phyloP scores from a whole-genome alignment of 2,888 invertebrate genomes.

The Drosophila subquinaria region DNA sequence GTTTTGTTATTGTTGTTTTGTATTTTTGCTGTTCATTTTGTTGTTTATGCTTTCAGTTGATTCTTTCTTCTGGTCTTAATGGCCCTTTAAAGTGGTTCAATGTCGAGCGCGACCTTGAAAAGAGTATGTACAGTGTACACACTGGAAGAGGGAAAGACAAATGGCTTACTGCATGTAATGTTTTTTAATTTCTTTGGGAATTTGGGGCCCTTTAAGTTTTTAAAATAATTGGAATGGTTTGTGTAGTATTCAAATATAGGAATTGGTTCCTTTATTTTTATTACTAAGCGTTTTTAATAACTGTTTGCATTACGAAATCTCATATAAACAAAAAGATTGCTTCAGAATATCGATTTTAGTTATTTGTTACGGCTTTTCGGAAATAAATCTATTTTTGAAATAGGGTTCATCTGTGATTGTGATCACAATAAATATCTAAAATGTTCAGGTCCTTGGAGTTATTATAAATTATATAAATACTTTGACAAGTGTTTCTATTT shows the following conservation, averaged over 20 bases:
- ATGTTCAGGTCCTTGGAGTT: too few species aligned
- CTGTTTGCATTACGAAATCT: neutral
- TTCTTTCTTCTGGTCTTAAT: slow-evolving; percentile 60
- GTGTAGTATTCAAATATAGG: neutral
- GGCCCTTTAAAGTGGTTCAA: slow-evolving; percentile 34
- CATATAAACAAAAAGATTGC: neutral
- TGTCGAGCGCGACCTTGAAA: slow-evolving; percentile 60
- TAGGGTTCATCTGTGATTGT: neutral
- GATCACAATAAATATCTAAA: neutral
- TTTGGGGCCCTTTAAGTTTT: neutral
- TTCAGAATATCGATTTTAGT: neutral
- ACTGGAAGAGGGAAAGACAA: slow-evolving; percentile 61
- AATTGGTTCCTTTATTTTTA: neutral
- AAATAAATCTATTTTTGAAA: neutral
- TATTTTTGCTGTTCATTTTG: slow-evolving; percentile 18
- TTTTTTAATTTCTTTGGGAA: slow-evolving; percentile 49
- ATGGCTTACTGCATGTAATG: slow-evolving; percentile 48
- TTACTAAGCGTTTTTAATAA: neutral
- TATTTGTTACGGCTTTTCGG: neutral
- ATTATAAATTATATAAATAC: neutral
- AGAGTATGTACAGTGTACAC: neutral
- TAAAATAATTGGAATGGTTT: neutral
- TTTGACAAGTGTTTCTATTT: neutral
- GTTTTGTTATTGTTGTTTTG: slow-evolving; percentile 13
- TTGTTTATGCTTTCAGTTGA: slow-evolving; percentile 32